Evolutionary conservation across 2,797 vertebrate genomes (phyloP), one percentile per base, ranked within the genome.

Genomic region (Pteronotus mesoamericanus): DNA sequence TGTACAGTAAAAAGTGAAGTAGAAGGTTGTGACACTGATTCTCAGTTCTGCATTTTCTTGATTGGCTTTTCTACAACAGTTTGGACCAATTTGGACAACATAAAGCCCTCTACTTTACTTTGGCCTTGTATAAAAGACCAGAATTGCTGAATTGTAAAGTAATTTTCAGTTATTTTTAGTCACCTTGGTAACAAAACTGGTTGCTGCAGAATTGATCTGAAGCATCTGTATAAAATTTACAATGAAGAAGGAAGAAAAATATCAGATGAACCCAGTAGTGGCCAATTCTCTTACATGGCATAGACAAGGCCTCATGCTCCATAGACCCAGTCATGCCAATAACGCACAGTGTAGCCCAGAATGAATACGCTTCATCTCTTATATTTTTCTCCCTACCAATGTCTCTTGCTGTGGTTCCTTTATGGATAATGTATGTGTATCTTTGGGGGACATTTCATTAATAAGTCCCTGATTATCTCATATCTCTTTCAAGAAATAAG

Each of bases 401-500:
- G 79, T 72, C 96, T 79, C 83, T 96, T 61, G 29, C 94, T 95
- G 57, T 96, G 84, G 97, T 87, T 89, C 94, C 97, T 91, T 96
- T 95, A 89, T 84, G 97, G 42, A 87, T 46, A 97, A 78, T 74
- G 82, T 93, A 48, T 68, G 39, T 96, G 46, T 91, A 44, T 97
- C 87, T 97, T 82, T 96, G 69, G 72, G 96, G 89, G 42, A 37
- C 53, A 96, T 92, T 91, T 98, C 93, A 92, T 89, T 90, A 93
- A 77, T 97, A 92, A 97, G 57, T 32, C 64, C 86, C 66, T 39
- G 59, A 26, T 48, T 74, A 57, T 78, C 61, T 82, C 21, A 12
- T 79, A 12, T 95, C 80, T 90, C 77, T 95, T 97, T 91, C 96
- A 94, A 98, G 97, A 98, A 98, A 94, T 98, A 98, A 99, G 96